Conservation (phyloP, 2,797 vertebrate species). For the Fundulus diaphanus region DNA sequence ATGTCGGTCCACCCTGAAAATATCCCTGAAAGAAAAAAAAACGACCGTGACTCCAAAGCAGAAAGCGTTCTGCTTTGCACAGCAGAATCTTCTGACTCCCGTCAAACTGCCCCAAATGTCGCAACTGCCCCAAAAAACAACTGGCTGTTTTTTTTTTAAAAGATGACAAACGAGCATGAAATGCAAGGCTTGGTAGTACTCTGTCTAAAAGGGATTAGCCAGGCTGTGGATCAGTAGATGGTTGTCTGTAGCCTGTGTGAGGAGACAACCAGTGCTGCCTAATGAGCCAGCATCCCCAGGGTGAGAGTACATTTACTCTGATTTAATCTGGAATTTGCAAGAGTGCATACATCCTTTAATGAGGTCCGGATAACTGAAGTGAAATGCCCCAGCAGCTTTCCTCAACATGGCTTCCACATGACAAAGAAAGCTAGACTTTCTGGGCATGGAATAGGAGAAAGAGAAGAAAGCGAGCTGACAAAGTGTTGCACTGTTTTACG, state of each 20-base stretch:
- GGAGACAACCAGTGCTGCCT: conserved; percentile 23
- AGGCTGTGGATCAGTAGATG: conserved; percentile 32
- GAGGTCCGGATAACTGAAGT: conserved; percentile 25
- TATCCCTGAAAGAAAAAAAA: conserved; percentile 21
- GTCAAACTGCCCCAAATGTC: conserved; percentile 22
- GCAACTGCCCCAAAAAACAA: background rate
- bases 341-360: conserved; percentile 28
- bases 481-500: background rate
- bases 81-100: conserved; percentile 36
- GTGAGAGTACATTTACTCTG: conserved; percentile 16
- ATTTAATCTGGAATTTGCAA: conserved; percentile 22
- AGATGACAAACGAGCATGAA: background rate
- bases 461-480: background rate
- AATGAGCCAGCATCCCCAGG: conserved; percentile 39
- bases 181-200: background rate
- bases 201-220: background rate
- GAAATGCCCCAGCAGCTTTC: conserved; percentile 22
- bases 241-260: conserved; percentile 13
- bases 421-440: conserved; percentile 18
- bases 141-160: background rate
- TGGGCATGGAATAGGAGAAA: conserved; percentile 17
- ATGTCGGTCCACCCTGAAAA: conserved; percentile 13
- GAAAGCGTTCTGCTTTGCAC: background rate
- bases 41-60: background rate
- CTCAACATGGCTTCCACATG: conserved; percentile 13